Evolutionary conservation across 2,113 vertebrate species (phyloP).

Genomic region (Tragelaphus strepsiceros): DNA sequence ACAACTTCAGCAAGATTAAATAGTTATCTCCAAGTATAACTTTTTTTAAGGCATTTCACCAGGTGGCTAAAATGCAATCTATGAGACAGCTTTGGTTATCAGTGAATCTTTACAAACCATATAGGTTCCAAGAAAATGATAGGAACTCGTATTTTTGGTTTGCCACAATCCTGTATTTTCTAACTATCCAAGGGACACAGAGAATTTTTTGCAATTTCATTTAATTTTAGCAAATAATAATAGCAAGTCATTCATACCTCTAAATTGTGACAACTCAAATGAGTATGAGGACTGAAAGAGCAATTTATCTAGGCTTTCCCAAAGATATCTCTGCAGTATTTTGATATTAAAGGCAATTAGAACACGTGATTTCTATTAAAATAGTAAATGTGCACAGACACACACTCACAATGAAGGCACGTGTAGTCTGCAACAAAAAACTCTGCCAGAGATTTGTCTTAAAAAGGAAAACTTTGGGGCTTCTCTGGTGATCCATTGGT

Average conservation of each 20-base stretch:
- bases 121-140: not conserved
- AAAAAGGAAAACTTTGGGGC: not conserved
- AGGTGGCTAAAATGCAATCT: not conserved
- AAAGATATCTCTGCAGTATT: not conserved
- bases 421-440: not conserved
- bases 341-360: slow-evolving; percentile 10
- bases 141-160: not conserved
- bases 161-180: not conserved
- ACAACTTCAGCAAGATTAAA: not conserved
- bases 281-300: not conserved
- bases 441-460: not conserved
- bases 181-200: not conserved
- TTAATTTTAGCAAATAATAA: not conserved
- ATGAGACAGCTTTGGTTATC: not conserved
- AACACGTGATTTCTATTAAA: not conserved
- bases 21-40: not conserved
- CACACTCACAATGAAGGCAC: not conserved
- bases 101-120: not conserved
- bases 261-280: not conserved
- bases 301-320: not conserved
- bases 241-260: not conserved
- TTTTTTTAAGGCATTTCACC: not conserved
- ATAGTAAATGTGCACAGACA: not conserved
- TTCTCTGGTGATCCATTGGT: not conserved
- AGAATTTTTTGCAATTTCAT: not conserved